phyloP scores from a whole-genome alignment of 2,113 vertebrate species.

The Myrmecophaga tridactyla region DNA sequence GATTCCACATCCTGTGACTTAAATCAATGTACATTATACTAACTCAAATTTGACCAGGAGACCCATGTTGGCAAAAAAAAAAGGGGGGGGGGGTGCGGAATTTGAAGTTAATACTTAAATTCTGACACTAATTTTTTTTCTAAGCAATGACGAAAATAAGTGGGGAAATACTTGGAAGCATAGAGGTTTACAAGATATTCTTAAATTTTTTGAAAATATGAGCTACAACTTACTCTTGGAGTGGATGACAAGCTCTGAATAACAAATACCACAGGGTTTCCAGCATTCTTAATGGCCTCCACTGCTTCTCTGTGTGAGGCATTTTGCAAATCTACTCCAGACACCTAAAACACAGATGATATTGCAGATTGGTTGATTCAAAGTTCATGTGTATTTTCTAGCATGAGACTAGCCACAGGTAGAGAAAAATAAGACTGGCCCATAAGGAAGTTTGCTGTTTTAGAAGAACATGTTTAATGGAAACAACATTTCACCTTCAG shows the following conservation, averaged over 20 bases:
- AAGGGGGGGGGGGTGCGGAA: no score
- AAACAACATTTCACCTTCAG: background rate
- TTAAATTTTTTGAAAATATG: background rate
- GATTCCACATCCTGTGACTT: background rate
- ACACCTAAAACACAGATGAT: conserved; percentile 85
- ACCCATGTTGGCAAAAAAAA: background rate
- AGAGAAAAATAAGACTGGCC: background rate
- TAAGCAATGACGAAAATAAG: background rate
- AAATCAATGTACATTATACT: background rate
- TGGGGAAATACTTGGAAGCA: background rate
- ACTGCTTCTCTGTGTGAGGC: conserved; percentile 95
- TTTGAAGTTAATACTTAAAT: background rate
- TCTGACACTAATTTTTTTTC: background rate
- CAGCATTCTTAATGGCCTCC: conserved; percentile 90
- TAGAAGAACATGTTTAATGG: background rate
- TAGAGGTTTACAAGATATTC: background rate
- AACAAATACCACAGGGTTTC: conserved; percentile 92
- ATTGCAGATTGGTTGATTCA: background rate
- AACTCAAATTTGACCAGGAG: background rate
- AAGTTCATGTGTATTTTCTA: background rate
- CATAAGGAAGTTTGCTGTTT: background rate
- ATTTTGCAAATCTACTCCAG: conserved; percentile 90
- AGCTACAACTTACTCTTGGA: conserved; percentile 87
- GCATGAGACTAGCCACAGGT: background rate
- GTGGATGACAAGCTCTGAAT: conserved; percentile 91